Conservation (phyloP, 2,888 invertebrate species). For the Drosophila pegasa region DNA sequence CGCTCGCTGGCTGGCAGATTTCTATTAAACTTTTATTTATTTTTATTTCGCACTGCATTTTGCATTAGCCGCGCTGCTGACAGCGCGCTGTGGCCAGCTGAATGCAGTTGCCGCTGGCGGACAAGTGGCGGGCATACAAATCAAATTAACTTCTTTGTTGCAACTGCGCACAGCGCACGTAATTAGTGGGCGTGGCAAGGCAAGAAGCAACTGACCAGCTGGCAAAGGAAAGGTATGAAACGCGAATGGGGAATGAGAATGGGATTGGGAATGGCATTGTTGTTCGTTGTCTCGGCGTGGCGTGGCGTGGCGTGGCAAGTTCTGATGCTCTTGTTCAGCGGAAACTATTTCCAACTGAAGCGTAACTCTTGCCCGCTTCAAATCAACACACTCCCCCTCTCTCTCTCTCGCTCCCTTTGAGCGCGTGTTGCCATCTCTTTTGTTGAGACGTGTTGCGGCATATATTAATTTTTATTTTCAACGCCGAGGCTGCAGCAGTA, state of each 20-base stretch:
- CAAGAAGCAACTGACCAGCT: conserved; percentile 20
- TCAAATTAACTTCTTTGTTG: conserved; percentile 65
- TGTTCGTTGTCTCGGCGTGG: conserved; percentile 39
- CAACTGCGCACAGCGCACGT: conserved; percentile 15
- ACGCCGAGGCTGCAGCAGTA: conserved; percentile 42
- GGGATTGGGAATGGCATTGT: conserved; percentile 14
- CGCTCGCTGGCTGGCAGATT: too few species aligned
- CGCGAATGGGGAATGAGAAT: neutral
- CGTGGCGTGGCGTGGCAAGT: conserved; percentile 44
- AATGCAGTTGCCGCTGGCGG: conserved; percentile 35
- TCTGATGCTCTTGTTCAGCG: conserved; percentile 45
- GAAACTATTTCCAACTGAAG: conserved; percentile 66
- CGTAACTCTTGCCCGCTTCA: conserved; percentile 26
- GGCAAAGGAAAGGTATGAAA: neutral
- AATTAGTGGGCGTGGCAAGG: conserved; percentile 45
- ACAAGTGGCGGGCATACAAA: conserved; percentile 73
- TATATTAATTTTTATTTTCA: conserved; percentile 80
- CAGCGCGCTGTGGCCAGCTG: conserved; percentile 11
- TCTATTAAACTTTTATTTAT: neutral
- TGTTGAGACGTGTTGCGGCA: conserved; percentile 75
- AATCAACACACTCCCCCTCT: conserved; percentile 52
- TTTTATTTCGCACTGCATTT: neutral
- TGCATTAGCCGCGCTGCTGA: neutral
- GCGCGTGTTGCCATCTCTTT: conserved; percentile 2
- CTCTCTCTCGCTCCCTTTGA: neutral